A percentile compares a stretch with the other conserved stretches of the same genome.
These are phyloP conservation scores for Cataglyphis altisquamis DNA, from an alignment of 2,888 invertebrate genomes.

Conservation along the genomic window DNA sequence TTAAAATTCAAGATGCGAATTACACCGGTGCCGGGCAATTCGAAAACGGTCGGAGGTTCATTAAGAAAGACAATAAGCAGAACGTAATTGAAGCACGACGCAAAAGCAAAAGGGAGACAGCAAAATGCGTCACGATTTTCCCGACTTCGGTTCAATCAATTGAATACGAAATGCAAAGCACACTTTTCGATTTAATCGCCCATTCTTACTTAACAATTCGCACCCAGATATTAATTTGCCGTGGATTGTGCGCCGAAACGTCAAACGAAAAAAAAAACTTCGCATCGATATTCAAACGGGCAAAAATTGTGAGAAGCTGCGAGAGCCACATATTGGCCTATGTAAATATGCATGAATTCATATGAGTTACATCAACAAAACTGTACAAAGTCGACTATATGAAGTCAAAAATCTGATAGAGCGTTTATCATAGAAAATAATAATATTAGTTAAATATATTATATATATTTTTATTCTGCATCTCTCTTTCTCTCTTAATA, in stretches of 20 bases:
- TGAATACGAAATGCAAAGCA: conserved; percentile 60
- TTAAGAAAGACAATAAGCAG: conserved; percentile 70
- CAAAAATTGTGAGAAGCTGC: conserved; percentile 24
- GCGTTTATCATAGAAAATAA: conserved; percentile 1
- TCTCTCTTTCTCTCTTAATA: background rate
- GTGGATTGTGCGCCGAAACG: conserved; percentile 32
- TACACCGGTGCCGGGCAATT: conserved; percentile 63
- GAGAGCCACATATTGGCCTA: conserved; percentile 22
- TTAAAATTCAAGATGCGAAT: conserved; percentile 71
- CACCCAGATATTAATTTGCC: conserved; percentile 49
- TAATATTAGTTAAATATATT: background rate
- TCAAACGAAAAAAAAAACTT: conserved; percentile 23
- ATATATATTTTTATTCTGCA: background rate
- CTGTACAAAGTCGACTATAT: conserved; percentile 41
- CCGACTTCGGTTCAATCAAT: conserved; percentile 57
- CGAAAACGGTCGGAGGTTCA: conserved; percentile 64
- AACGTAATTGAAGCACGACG: conserved; percentile 52
- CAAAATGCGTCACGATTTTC: conserved; percentile 44
- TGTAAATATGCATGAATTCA: conserved; percentile 48
- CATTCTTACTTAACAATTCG: conserved; percentile 51
- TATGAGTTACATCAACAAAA: background rate
- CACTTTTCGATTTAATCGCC: conserved; percentile 44
- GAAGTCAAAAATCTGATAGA: conserved; percentile 59
- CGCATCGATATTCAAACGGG: conserved; percentile 39
- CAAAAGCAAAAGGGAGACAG: conserved; percentile 34